Percentiles rank a stretch among this genome's conserved stretches.
phyloP scores from a whole-genome alignment of 1,140 invertebrate species.

The Daktulosphaira vitifoliae region DNA sequence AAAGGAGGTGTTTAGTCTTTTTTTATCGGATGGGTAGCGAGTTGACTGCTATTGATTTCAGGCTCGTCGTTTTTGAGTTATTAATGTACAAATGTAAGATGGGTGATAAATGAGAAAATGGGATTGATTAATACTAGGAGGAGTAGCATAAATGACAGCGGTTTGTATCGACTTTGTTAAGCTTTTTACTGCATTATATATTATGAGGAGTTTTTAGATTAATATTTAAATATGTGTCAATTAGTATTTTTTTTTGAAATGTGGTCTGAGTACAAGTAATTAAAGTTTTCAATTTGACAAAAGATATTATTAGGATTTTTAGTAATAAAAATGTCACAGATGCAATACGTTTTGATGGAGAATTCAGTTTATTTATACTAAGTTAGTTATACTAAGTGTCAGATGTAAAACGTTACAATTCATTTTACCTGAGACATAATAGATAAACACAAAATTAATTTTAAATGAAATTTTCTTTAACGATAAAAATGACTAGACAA shows the following conservation, averaged over 20 bases:
- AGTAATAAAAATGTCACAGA: background rate
- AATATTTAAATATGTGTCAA: background rate
- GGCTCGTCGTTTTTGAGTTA: background rate
- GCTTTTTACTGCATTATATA: background rate
- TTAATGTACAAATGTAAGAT: background rate
- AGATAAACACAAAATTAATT: too few relatives aligned
- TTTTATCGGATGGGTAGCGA: background rate
- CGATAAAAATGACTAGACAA: too few relatives aligned
- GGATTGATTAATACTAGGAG: background rate
- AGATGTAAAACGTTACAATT: too few relatives aligned
- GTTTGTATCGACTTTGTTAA: background rate
- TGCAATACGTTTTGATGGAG: background rate
- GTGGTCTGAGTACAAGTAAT: background rate
- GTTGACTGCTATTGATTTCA: background rate
- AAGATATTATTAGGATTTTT: background rate
- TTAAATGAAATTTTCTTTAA: too few relatives aligned
- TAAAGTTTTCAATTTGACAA: background rate
- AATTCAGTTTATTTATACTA: too few relatives aligned
- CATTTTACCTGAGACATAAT: too few relatives aligned
- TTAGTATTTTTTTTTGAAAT: background rate
- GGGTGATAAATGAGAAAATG: background rate
- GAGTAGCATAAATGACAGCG: background rate
- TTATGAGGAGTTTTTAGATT: too few relatives aligned
- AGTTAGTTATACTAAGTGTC: too few relatives aligned
- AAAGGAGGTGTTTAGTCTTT: background rate